These are phyloP conservation scores for Ruditapes philippinarum DNA, from an alignment of 1,140 invertebrate species.

Conservation along the genomic window DNA sequence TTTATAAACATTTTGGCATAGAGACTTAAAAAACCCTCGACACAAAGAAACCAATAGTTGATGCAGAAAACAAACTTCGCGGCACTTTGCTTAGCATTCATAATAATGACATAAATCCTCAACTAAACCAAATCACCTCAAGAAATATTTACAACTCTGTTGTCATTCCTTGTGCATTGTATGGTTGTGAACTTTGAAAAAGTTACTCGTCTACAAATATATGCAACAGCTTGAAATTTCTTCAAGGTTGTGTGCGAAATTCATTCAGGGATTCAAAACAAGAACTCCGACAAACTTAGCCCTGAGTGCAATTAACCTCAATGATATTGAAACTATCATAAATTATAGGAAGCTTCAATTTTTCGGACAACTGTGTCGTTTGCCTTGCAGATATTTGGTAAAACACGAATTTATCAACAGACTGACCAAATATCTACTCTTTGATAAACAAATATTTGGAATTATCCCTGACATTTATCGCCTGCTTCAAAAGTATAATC, in stretches of 20 bases:
- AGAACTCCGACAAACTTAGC: neutral
- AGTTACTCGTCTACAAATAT: neutral
- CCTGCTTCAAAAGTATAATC: too few species aligned
- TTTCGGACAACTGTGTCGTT: conserved; percentile 13
- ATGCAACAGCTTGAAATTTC: neutral
- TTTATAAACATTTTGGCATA: neutral
- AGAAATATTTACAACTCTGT: neutral
- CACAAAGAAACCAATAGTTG: neutral
- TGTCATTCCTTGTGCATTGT: conserved; percentile 6
- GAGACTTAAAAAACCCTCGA: neutral
- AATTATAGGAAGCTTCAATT: conserved; percentile 35
- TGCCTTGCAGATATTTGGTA: too few species aligned
- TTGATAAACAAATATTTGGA: too few species aligned
- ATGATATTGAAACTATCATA: neutral
- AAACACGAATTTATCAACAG: too few species aligned
- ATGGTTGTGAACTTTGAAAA: conserved; percentile 33
- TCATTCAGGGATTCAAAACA: neutral
- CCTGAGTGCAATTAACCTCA: neutral
- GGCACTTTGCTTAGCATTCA: neutral
- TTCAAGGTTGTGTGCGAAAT: neutral
- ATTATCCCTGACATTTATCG: too few species aligned
- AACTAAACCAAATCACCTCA: neutral
- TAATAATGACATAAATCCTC: neutral
- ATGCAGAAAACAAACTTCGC: neutral
- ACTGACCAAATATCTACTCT: too few species aligned